Evolutionary conservation across 2,113 vertebrate species (phyloP), one percentile per base, ranked within the genome.

Genomic region (Spermophilus dauricus): DNA sequence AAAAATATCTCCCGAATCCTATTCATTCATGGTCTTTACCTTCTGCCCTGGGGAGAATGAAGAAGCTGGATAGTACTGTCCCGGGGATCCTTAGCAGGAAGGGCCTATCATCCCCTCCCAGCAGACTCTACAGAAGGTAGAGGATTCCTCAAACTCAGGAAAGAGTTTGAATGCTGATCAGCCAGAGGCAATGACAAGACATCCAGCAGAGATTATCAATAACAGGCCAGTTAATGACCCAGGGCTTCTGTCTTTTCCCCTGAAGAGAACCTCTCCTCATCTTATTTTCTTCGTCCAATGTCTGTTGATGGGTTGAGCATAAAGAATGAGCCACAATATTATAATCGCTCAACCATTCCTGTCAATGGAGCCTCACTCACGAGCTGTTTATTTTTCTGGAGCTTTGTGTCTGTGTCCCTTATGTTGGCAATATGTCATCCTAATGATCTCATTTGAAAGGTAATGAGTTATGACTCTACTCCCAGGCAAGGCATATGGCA

Each of bases 401-500:
- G 63, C n/a, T 91, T 1, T 32, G 34, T 61, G 22, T 80, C 97
- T 69, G 28, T 26, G 77, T 56, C 93, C 75, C 81, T 89, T 65
- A 34, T 96, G 95, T 89, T 86, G 42, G 81, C 73, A 97, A 94
- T 98, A 92, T 92, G 82, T 87, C 1, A 94, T 61, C 51, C 48
- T 97, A 89, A 82, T 37, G 2, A 82, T 93, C 97, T 97, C 93
- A 72, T 93, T 88, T 87, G 93, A 95, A 48, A 45, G 4, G 92
- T 89, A 96, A 97, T 95, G 86, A 93, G 61, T 93, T 96, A 91
- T 53, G 97, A 94, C 75, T 96, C 67, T 26, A 51, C 56, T 84
- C 73, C 2, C 2, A 28, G 14, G 84, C 69, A 63, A 63, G 51
- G 18, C 85, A 94, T 37, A 39, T 14, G 65, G 96, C 73, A 58